Conservation (phyloP, 2,113 vertebrate species). For the Pollachius pollachius region DNA sequence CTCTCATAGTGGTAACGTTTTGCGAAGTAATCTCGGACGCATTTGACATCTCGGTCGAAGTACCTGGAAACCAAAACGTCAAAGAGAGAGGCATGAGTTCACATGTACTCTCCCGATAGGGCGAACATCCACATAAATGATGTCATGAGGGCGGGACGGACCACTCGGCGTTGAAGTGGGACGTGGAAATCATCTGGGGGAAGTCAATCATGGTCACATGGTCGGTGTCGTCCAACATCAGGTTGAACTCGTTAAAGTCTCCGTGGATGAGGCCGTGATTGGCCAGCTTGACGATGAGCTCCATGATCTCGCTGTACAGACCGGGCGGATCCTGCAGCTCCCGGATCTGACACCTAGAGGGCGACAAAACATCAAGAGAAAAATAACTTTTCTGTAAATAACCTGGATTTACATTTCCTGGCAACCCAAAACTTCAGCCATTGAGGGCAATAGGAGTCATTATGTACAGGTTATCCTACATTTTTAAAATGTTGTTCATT, state of each 20-base stretch:
- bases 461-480: too few relatives aligned
- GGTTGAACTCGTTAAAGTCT: constrained; percentile 98
- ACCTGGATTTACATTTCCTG: too few relatives aligned
- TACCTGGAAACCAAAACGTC: constrained; percentile 75
- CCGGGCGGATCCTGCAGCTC: constrained; percentile 84
- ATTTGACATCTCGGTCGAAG: constrained; percentile 96
- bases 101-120: background rate
- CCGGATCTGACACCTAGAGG: constrained; percentile 84
- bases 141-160: constrained; percentile 47
- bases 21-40: constrained; percentile 89
- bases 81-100: background rate
- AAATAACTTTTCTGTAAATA: too few relatives aligned
- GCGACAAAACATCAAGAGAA: constrained; percentile 1
- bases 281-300: constrained; percentile 91
- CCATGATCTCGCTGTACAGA: constrained; percentile 93
- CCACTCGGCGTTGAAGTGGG: constrained; percentile 94
- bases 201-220: constrained; percentile 95
- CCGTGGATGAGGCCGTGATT: constrained; percentile 95
- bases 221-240: constrained; percentile 89
- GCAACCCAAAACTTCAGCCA: too few relatives aligned
- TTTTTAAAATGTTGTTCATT: too few relatives aligned
- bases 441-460: too few relatives aligned
- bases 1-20: constrained; percentile 89
- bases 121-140: background rate
- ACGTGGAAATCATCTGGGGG: constrained; percentile 97